Percentiles rank a stretch among this genome's conserved stretches.
phyloP scores from a whole-genome alignment of 1,140 invertebrate species.

The Pseudachorutes palmiensis region DNA sequence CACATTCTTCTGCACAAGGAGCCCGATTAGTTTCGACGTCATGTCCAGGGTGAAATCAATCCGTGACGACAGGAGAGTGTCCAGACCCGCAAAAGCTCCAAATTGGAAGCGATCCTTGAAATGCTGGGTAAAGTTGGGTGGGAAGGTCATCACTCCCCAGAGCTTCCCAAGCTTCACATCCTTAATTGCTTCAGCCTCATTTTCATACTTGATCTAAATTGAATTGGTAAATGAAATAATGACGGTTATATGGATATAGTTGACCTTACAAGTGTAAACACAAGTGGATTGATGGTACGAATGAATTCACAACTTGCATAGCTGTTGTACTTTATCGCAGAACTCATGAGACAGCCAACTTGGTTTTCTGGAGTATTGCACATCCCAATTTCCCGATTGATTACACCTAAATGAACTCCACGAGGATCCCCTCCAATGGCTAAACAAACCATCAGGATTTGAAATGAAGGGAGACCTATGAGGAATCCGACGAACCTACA shows the following conservation, averaged over 20 bases:
- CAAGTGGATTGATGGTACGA: constrained; percentile 49
- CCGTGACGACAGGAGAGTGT: constrained; percentile 67
- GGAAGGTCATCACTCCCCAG: constrained; percentile 78
- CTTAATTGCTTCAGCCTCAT: constrained; percentile 53
- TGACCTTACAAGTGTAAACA: constrained; percentile 13
- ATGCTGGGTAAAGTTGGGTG: constrained; percentile 73
- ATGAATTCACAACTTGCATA: constrained; percentile 60
- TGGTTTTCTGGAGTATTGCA: background rate
- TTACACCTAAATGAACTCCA: constrained; percentile 70
- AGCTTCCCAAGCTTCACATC: constrained; percentile 63
- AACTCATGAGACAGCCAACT: constrained; percentile 18
- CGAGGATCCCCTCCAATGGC: constrained; percentile 84
- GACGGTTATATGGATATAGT: background rate
- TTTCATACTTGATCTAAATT: constrained; percentile 58
- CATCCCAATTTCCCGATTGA: constrained; percentile 63
- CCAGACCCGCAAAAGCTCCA: constrained; percentile 60
- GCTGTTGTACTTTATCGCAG: constrained; percentile 15
- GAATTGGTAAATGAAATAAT: too few species aligned
- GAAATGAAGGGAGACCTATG: constrained; percentile 64
- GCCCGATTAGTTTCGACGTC: constrained; percentile 83
- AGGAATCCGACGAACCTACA: constrained; percentile 81
- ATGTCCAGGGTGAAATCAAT: constrained; percentile 78
- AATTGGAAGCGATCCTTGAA: constrained; percentile 61
- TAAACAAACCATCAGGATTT: constrained; percentile 43
- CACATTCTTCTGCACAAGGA: constrained; percentile 68